phyloP scores from a whole-genome alignment of 2,797 vertebrate species.

The Margarornis squamiger region DNA sequence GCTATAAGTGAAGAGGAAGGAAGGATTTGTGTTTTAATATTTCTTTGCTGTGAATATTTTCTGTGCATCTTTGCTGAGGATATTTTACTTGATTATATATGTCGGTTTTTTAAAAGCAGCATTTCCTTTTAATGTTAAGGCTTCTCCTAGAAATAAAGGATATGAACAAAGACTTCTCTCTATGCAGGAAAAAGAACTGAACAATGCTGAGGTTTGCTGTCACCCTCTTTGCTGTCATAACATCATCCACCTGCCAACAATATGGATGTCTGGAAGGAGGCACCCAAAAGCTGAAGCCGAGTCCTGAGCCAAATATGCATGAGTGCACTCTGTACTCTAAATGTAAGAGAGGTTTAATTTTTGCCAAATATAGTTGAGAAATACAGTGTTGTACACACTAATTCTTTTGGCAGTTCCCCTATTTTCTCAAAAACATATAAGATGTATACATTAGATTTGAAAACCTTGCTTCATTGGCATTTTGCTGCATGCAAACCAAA shows the following conservation, averaged over 20 bases:
- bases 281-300: constrained; percentile 67
- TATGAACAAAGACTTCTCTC: constrained; percentile 15
- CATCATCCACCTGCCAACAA: constrained; percentile 1
- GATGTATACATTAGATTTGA: background rate
- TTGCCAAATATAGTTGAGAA: background rate
- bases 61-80: background rate
- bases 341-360: constrained; percentile 64
- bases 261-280: constrained; percentile 58
- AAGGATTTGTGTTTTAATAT: background rate
- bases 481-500: background rate
- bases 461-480: background rate
- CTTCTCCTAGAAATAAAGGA: background rate
- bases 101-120: background rate
- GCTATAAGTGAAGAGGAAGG: background rate
- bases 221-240: constrained; percentile 38
- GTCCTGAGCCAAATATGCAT: constrained; percentile 57
- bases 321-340: constrained; percentile 72
- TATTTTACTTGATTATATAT: background rate
- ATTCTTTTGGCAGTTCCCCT: background rate
- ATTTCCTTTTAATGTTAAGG: background rate
- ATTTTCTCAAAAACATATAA: background rate
- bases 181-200: background rate
- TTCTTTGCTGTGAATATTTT: background rate
- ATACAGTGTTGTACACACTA: background rate
- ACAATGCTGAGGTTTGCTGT: constrained; percentile 56